A percentile compares a stretch with the other conserved stretches of the same genome.
Conservation (phyloP, 1,140 invertebrate species). For the Apocrypta bakeri region DNA sequence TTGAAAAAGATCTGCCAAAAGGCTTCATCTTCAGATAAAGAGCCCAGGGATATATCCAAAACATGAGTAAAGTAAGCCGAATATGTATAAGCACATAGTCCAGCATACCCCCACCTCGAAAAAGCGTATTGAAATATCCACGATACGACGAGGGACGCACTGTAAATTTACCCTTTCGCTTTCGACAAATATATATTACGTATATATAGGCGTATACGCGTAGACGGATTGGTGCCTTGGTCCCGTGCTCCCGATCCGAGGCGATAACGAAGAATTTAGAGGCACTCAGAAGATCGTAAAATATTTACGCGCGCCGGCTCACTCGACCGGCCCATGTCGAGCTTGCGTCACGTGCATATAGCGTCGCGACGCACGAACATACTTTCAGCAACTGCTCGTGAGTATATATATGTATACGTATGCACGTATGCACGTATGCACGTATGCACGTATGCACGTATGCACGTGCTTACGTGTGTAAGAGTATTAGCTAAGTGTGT, state of each 20-base stretch:
- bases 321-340: not conserved
- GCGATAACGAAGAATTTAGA: conserved; percentile 49
- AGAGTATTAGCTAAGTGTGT: too few species aligned
- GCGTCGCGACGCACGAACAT: not conserved
- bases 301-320: conserved; percentile 38
- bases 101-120: not conserved
- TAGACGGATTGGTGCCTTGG: not conserved
- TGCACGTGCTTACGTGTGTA: too few species aligned
- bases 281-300: conserved; percentile 47
- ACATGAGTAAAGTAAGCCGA: not conserved
- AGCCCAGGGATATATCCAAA: not conserved
- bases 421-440: too few species aligned
- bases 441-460: too few species aligned
- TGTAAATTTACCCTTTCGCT: conserved; percentile 38
- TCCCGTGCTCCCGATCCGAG: not conserved
- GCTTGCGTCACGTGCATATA: not conserved
- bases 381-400: too few species aligned
- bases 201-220: not conserved
- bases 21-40: too few species aligned
- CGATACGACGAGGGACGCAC: conserved; percentile 10
- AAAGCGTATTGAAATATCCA: conserved; percentile 37
- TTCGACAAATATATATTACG: too few species aligned
- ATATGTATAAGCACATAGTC: not conserved
- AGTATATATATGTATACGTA: too few species aligned
- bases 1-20: too few species aligned